Evolutionary conservation across 92 coral and sea anemone species (phyloP).

Genomic region (Bergia puertoricense): DNA sequence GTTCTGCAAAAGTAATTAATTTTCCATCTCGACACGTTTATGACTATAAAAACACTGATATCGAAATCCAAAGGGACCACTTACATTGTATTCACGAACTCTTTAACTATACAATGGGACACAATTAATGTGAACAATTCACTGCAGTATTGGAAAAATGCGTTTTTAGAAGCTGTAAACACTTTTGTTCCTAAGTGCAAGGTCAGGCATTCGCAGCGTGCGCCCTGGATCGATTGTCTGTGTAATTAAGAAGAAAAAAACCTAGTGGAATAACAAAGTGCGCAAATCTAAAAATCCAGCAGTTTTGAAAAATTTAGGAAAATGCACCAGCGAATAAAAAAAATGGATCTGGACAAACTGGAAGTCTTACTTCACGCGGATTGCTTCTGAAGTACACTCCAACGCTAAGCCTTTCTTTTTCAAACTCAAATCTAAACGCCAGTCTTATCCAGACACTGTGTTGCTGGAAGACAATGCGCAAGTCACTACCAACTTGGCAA

Average conservation of each 20-base stretch:
- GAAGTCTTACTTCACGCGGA: too few species aligned
- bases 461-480: too few species aligned
- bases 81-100: neutral
- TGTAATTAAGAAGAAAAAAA: neutral
- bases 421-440: too few species aligned
- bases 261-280: neutral
- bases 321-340: too few species aligned
- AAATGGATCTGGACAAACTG: too few species aligned
- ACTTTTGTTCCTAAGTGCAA: constrained; percentile 11
- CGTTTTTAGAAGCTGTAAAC: too few species aligned
- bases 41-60: neutral
- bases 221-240: neutral
- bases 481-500: too few species aligned
- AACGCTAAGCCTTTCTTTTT: too few species aligned
- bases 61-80: constrained; percentile 2
- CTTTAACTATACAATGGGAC: neutral
- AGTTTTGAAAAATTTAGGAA: too few species aligned
- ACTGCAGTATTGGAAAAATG: neutral
- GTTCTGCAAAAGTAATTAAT: neutral
- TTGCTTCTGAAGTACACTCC: too few species aligned
- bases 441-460: too few species aligned
- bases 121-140: neutral
- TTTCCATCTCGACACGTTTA: neutral
- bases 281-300: too few species aligned
- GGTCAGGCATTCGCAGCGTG: neutral